phyloP scores from a whole-genome alignment of 2,888 invertebrate genomes.

The Brenthis hecate region DNA sequence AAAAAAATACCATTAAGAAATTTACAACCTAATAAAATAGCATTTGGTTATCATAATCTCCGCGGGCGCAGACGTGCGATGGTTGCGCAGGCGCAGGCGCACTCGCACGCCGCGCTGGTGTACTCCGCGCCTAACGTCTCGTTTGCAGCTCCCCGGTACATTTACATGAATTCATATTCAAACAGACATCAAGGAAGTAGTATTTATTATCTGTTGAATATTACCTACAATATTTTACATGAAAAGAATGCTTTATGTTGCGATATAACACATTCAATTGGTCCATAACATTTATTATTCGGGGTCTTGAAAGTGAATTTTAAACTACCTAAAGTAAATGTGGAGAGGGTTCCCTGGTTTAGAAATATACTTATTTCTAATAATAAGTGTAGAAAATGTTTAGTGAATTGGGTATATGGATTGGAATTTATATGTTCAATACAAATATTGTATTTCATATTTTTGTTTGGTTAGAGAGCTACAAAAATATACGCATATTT shows the following conservation, averaged over 20 bases:
- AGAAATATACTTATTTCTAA: too few species aligned
- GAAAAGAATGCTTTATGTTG: constrained; percentile 3
- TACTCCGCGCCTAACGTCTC: neutral
- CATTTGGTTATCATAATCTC: too few species aligned
- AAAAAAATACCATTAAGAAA: too few species aligned
- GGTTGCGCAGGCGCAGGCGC: neutral
- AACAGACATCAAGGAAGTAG: constrained; percentile 19
- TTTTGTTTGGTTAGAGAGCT: too few species aligned
- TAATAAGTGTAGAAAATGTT: too few species aligned
- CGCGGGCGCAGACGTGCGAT: too few species aligned
- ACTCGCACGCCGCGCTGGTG: neutral
- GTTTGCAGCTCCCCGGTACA: constrained; percentile 1
- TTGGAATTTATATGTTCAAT: too few species aligned
- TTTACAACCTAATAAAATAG: too few species aligned
- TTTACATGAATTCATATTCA: constrained; percentile 27
- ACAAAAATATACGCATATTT: too few species aligned
- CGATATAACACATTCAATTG: neutral
- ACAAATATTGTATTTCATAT: too few species aligned
- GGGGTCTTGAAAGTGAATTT: neutral
- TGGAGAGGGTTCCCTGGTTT: too few species aligned
- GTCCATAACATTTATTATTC: neutral
- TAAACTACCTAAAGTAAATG: neutral
- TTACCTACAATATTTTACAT: constrained; percentile 12
- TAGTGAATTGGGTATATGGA: neutral
- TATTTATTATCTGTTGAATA: constrained; percentile 22